A percentile compares a stretch with the other conserved stretches of the same genome.
These are phyloP conservation scores for Urophycis tenuis DNA, from an alignment of 2,797 vertebrate species.

Conservation along the genomic window DNA sequence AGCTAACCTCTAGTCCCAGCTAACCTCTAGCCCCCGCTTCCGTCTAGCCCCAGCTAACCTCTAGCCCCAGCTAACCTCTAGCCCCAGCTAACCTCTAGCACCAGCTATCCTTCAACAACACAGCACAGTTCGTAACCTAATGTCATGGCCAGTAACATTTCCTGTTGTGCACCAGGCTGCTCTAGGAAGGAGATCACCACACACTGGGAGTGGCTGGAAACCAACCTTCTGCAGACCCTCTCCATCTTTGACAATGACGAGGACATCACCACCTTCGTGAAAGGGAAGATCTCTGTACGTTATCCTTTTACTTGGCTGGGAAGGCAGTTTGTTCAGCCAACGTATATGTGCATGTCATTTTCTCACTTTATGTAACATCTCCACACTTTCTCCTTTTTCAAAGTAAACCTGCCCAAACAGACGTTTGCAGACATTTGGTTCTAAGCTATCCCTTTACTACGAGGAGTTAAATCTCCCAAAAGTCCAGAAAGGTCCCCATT, in stretches of 20 bases:
- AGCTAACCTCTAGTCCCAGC: background rate
- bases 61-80: background rate
- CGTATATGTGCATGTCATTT: background rate
- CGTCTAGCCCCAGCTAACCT: background rate
- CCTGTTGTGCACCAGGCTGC: conserved; percentile 68
- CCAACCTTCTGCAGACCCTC: conserved; percentile 90
- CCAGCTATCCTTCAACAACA: background rate
- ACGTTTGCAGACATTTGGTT: too few relatives aligned
- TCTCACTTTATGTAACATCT: too few relatives aligned
- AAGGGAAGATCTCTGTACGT: conserved; percentile 91
- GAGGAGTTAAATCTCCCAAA: too few relatives aligned
- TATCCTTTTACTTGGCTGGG: background rate
- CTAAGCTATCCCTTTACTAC: too few relatives aligned
- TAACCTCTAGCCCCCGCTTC: background rate
- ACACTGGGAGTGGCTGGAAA: conserved; percentile 96
- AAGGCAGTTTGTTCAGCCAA: background rate
- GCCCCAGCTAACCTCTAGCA: background rate
- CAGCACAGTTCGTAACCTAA: too few relatives aligned
- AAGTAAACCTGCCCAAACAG: too few relatives aligned
- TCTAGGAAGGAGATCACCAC: conserved; percentile 91
- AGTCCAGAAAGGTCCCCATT: too few relatives aligned
- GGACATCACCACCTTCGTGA: conserved; percentile 93
- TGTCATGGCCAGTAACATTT: background rate
- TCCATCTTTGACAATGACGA: conserved; percentile 95
- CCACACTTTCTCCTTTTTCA: too few relatives aligned